Conservation (phyloP, 2,888 invertebrate genomes). For the Dynastes tityus region DNA sequence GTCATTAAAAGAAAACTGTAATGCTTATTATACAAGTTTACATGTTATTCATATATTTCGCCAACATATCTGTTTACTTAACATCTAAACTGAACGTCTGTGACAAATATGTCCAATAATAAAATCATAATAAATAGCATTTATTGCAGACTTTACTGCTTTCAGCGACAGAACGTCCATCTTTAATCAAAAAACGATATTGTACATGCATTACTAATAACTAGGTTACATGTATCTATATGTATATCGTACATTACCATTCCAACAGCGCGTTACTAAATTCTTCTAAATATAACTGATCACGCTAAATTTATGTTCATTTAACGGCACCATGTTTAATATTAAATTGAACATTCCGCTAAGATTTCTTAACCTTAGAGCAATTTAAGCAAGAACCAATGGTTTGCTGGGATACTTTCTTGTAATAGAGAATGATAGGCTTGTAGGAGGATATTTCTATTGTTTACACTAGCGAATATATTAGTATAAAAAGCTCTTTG, state of each 20-base stretch:
- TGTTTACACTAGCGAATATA: neutral
- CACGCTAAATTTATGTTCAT: slow-evolving; percentile 48
- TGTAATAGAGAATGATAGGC: neutral
- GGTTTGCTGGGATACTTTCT: neutral
- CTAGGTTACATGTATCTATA: slow-evolving; percentile 46
- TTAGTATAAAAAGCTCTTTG: slow-evolving; percentile 1
- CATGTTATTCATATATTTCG: too few relatives aligned
- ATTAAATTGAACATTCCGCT: slow-evolving; percentile 44
- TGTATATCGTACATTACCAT: slow-evolving; percentile 36
- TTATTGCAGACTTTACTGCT: slow-evolving; percentile 8
- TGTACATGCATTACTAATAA: slow-evolving; percentile 32
- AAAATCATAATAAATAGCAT: slow-evolving; percentile 22
- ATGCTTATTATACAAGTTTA: too few relatives aligned
- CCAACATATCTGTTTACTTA: neutral
- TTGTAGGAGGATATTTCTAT: neutral
- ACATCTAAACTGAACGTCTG: neutral
- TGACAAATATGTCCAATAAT: slow-evolving; percentile 6
- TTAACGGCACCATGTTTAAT: slow-evolving; percentile 48
- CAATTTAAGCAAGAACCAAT: neutral
- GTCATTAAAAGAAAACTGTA: too few relatives aligned
- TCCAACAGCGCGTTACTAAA: slow-evolving; percentile 46
- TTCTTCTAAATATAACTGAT: slow-evolving; percentile 49
- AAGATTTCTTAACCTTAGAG: slow-evolving; percentile 22
- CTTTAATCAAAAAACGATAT: slow-evolving; percentile 9
- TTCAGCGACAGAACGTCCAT: slow-evolving; percentile 7